These are phyloP conservation scores for Machimus atricapillus DNA, from an alignment of 2,888 invertebrate species.

Conservation along the genomic window DNA sequence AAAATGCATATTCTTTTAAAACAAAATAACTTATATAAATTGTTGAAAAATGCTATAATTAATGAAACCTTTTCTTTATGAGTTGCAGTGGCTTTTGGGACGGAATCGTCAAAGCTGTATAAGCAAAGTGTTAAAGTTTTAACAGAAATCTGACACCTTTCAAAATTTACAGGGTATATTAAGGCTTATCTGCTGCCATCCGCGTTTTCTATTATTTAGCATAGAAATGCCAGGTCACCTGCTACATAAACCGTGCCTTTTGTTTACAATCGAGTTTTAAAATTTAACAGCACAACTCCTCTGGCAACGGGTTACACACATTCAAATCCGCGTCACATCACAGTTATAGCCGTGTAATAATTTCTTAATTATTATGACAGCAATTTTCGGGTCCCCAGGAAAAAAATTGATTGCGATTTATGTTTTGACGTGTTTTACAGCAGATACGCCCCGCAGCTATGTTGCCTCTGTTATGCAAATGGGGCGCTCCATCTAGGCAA, in stretches of 20 bases:
- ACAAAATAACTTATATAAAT: too few species aligned
- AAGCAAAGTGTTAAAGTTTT: not conserved
- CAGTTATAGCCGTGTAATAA: not conserved
- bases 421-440: slow-evolving; percentile 17
- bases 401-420: slow-evolving; percentile 29
- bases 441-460: not conserved
- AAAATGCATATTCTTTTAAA: too few species aligned
- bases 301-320: not conserved
- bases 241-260: not conserved
- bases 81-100: not conserved
- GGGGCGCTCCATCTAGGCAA: not conserved
- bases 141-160: not conserved
- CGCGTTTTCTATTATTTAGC: not conserved
- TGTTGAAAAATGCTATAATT: too few species aligned
- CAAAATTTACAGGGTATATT: not conserved
- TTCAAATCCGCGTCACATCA: not conserved
- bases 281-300: not conserved
- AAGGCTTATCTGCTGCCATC: not conserved
- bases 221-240: not conserved
- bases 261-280: not conserved
- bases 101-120: not conserved
- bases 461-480: slow-evolving; percentile 20
- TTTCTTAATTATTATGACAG: slow-evolving; percentile 27
- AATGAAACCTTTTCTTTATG: not conserved
- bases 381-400: not conserved